A percentile compares a stretch with the other conserved stretches of the same genome.
Evolutionary conservation across 2,888 invertebrate genomes (phyloP).

Genomic region (Chymomyza fuscimana): DNA sequence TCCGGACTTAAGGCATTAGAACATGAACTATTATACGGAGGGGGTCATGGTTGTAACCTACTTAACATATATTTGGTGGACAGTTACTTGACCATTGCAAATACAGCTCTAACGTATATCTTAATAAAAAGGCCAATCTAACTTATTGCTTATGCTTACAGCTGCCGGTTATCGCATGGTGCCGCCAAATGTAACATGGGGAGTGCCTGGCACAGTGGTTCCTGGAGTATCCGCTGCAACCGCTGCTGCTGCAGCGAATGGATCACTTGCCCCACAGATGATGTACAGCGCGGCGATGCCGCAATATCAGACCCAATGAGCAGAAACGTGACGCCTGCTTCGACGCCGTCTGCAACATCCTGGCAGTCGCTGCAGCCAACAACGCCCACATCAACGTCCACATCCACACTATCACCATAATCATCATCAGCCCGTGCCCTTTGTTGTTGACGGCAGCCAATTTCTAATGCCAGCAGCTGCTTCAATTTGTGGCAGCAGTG

Average conservation of each 20-base stretch:
- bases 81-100: no score
- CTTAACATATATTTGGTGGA: no score
- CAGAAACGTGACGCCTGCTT: conserved; percentile 74
- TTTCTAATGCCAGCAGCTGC: conserved; percentile 27
- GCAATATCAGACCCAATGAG: conserved; percentile 93
- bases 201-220: conserved; percentile 81
- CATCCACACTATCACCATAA: conserved; percentile 7
- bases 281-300: conserved; percentile 87
- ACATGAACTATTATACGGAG: no score
- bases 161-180: conserved; percentile 83
- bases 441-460: conserved; percentile 23
- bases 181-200: conserved; percentile 82
- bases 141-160: conserved; percentile 29
- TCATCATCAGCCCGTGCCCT: conserved; percentile 35
- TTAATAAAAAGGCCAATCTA: not conserved
- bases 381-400: conserved; percentile 32
- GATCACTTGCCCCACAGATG: conserved; percentile 83
- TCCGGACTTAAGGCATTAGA: no score
- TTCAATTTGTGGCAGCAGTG: conserved; percentile 15
- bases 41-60: no score
- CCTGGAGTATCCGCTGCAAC: conserved; percentile 81
- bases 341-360: conserved; percentile 67
- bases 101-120: no score
- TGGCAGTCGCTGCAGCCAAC: conserved; percentile 54
- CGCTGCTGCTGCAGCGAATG: conserved; percentile 81